Conservation (phyloP, 2,113 vertebrate species). For the Psephotus haematonotus region DNA sequence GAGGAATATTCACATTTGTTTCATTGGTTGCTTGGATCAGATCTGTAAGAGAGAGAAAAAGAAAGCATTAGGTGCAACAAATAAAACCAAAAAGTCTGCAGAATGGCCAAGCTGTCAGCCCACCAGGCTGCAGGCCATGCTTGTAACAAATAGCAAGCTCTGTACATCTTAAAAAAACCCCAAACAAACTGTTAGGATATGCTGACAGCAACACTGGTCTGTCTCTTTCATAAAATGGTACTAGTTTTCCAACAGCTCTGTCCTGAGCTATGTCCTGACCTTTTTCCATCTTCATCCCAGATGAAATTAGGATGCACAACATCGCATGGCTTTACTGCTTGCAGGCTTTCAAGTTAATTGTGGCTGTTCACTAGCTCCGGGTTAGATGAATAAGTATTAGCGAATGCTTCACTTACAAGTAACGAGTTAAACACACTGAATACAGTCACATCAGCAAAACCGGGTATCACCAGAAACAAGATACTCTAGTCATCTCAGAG, state of each 20-base stretch:
- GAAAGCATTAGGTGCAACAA: background rate
- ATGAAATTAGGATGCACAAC: background rate
- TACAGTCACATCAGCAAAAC: background rate
- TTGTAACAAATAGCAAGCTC: background rate
- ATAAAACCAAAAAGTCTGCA: background rate
- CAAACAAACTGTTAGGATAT: background rate
- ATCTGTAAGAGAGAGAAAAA: constrained; percentile 74
- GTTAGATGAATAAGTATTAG: background rate
- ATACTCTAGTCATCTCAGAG: background rate
- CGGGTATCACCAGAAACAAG: background rate
- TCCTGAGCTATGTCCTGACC: background rate
- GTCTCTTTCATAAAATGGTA: background rate
- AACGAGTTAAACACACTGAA: background rate
- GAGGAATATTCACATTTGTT: constrained; percentile 98
- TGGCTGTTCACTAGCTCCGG: background rate
- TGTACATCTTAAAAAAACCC: background rate
- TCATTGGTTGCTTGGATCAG: constrained; percentile 98
- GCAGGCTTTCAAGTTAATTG: background rate
- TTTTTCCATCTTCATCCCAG: background rate
- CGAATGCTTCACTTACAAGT: background rate
- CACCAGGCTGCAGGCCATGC: background rate
- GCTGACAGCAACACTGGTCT: background rate
- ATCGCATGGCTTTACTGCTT: background rate
- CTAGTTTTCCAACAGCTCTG: background rate
- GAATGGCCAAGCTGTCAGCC: background rate